Evolutionary conservation across 2,888 invertebrate genomes (phyloP).

Genomic region (Drosophila mimica): DNA sequence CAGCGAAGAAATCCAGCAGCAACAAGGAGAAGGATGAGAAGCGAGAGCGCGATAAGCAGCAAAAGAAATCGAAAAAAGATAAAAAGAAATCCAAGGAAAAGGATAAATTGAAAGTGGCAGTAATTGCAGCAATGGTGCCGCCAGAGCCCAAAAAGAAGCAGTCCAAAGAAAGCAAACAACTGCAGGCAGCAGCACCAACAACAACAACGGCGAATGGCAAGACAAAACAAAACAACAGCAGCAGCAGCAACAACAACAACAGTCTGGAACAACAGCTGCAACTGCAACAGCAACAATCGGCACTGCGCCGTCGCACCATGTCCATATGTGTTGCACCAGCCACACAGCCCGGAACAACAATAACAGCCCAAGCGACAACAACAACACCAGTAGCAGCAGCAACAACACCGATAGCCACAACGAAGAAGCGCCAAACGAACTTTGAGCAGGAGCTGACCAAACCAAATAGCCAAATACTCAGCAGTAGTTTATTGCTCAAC

Average conservation of each 20-base stretch:
- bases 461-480: conserved; percentile 70
- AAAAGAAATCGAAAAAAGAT: conserved; percentile 68
- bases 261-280: conserved; percentile 19
- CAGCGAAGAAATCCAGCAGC: conserved; percentile 51
- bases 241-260: not conserved
- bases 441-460: conserved; percentile 83
- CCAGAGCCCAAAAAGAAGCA: conserved; percentile 48
- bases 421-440: conserved; percentile 85
- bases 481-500: conserved; percentile 69
- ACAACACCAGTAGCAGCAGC: conserved; percentile 32
- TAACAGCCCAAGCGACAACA: conserved; percentile 35
- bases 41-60: conserved; percentile 61
- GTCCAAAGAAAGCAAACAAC: conserved; percentile 29
- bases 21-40: conserved; percentile 63
- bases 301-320: conserved; percentile 71
- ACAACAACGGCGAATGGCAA: conserved; percentile 59
- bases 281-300: conserved; percentile 45
- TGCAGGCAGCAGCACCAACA: conserved; percentile 28
- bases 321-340: conserved; percentile 64
- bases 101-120: conserved; percentile 53
- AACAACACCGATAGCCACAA: conserved; percentile 32
- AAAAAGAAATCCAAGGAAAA: conserved; percentile 71
- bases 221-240: conserved; percentile 53
- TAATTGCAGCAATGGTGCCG: conserved; percentile 9
- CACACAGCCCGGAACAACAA: conserved; percentile 15